phyloP scores from a whole-genome alignment of 2,888 invertebrate species.

The Cremastobaeus sp. region DNA sequence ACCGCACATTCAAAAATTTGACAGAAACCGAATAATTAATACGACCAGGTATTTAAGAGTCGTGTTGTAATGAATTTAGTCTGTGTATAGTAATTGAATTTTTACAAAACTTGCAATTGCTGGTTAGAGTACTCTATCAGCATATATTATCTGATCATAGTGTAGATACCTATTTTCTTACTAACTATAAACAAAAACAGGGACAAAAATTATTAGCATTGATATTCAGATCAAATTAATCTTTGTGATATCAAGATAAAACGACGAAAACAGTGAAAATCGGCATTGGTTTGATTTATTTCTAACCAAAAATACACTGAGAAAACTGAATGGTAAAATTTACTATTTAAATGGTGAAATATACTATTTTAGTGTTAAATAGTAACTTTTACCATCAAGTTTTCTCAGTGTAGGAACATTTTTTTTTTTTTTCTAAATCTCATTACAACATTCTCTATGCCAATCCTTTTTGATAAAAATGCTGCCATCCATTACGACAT shows the following conservation, averaged over 20 bases:
- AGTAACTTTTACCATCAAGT: too few species aligned
- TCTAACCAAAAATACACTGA: constrained; percentile 64
- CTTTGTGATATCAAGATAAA: constrained; percentile 77
- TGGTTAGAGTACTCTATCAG: constrained; percentile 49
- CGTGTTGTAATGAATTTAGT: constrained; percentile 77
- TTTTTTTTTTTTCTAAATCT: constrained; percentile 73
- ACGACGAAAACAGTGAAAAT: constrained; percentile 64
- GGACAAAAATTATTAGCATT: constrained; percentile 56
- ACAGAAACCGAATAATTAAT: constrained; percentile 71
- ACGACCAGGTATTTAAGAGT: constrained; percentile 74
- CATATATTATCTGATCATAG: constrained; percentile 71
- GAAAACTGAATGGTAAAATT: too few species aligned
- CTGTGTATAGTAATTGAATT: constrained; percentile 78
- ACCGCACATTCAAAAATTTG: constrained; percentile 74
- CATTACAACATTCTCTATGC: constrained; percentile 77
- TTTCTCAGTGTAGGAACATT: too few species aligned
- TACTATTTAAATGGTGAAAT: too few species aligned
- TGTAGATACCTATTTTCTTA: constrained; percentile 78
- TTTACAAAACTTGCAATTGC: constrained; percentile 66
- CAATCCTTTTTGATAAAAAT: constrained; percentile 76
- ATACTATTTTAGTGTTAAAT: too few species aligned
- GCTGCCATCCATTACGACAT: constrained; percentile 73
- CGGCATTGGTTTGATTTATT: constrained; percentile 75
- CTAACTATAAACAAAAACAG: constrained; percentile 65
- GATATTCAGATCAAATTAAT: constrained; percentile 76